Percentiles rank a stretch among this genome's conserved stretches.
phyloP scores from a whole-genome alignment of 2,113 vertebrate species.

The Aptenodytes forsteri region DNA sequence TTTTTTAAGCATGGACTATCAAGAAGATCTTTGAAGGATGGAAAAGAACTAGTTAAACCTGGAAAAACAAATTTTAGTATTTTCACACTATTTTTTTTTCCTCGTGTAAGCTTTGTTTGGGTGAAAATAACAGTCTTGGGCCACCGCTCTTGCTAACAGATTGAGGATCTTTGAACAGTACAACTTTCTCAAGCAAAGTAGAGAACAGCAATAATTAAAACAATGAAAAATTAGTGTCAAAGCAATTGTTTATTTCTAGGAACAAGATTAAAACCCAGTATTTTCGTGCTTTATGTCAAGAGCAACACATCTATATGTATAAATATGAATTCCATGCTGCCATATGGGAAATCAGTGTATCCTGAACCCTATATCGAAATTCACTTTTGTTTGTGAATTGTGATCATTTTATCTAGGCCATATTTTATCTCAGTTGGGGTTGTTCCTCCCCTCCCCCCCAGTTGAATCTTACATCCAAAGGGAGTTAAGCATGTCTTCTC shows the following conservation, averaged over 20 bases:
- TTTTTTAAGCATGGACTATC: neutral
- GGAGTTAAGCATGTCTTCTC: neutral
- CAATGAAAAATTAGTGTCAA: neutral
- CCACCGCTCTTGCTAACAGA: neutral
- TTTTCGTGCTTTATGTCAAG: neutral
- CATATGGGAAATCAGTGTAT: neutral
- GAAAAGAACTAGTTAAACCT: neutral
- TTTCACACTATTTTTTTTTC: neutral
- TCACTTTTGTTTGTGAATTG: neutral
- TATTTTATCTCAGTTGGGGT: neutral
- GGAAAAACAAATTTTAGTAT: neutral
- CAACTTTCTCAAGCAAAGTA: neutral
- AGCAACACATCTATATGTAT: neutral
- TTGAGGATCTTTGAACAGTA: neutral
- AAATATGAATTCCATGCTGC: neutral
- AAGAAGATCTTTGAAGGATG: neutral
- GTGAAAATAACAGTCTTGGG: no score
- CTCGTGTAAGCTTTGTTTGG: neutral
- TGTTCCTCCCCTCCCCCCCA: neutral
- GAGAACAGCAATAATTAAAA: accelerated
- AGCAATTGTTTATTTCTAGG: neutral
- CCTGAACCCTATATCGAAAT: neutral
- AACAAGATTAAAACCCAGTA: neutral
- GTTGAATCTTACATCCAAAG: neutral
- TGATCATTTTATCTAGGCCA: neutral